phyloP scores from a whole-genome alignment of 2,888 invertebrate genomes.

The Euproctis similis region DNA sequence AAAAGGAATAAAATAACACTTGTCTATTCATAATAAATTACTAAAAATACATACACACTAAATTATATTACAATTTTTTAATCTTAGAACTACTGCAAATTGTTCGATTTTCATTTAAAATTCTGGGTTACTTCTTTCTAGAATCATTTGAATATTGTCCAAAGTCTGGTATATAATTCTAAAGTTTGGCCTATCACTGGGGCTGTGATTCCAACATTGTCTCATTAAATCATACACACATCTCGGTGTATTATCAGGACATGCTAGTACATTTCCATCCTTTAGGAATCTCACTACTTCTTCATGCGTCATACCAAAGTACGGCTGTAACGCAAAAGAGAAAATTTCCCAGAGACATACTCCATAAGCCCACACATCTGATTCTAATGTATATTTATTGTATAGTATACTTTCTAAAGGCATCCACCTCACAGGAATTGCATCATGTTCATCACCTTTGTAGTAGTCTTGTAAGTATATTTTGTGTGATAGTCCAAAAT shows the following conservation, averaged over 20 bases:
- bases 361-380: conserved; percentile 98
- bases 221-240: conserved; percentile 94
- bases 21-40: conserved; percentile 7
- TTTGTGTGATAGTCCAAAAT: conserved; percentile 96
- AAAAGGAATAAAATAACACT: conserved; percentile 8
- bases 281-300: conserved; percentile 96
- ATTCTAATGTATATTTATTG: conserved; percentile 96
- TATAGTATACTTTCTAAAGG: conserved; percentile 96
- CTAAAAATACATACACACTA: conserved; percentile 3
- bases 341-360: conserved; percentile 98
- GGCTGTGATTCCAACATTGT: conserved; percentile 93
- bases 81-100: too few relatives aligned
- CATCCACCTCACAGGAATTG: conserved; percentile 99
- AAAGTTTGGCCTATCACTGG: conserved; percentile 90
- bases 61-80: conserved; percentile 24
- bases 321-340: conserved; percentile 96
- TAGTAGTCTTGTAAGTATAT: conserved; percentile 97
- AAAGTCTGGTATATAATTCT: conserved; percentile 86
- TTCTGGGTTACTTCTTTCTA: conserved; percentile 64
- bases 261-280: conserved; percentile 92
- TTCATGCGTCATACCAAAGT: conserved; percentile 97
- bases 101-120: too few relatives aligned
- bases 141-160: conserved; percentile 78
- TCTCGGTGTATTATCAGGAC: conserved; percentile 92
- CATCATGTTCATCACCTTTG: conserved; percentile 95